Percentiles rank a stretch among this genome's conserved stretches.
phyloP scores from a whole-genome alignment of 2,797 vertebrate species.

The Notolabrus celidotus region DNA sequence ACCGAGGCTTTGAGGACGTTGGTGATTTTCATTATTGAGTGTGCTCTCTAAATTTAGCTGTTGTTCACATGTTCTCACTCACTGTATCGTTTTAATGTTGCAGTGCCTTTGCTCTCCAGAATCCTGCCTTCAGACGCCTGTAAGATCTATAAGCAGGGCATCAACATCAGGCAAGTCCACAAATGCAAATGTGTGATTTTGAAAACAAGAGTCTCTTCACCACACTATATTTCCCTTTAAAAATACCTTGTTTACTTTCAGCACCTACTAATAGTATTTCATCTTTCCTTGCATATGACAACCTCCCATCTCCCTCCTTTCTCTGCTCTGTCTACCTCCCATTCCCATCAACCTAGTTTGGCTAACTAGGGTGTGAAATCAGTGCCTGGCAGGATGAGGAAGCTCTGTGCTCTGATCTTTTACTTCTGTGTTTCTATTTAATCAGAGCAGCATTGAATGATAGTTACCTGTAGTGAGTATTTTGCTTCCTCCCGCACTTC shows the following conservation, averaged over 20 bases:
- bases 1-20: conserved; percentile 33
- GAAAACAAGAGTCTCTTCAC: not conserved
- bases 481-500: conserved; percentile 19
- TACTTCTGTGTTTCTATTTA: conserved; percentile 35
- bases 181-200: conserved; percentile 6
- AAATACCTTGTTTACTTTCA: not conserved
- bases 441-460: conserved; percentile 18
- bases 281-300: conserved; percentile 9
- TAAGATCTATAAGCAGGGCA: conserved; percentile 99
- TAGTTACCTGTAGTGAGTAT: conserved; percentile 11
- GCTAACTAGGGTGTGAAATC: conserved; percentile 72
- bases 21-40: conserved; percentile 41
- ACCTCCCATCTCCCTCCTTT: not conserved
- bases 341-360: conserved; percentile 17
- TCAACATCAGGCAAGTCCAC: conserved; percentile 95
- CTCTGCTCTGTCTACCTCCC: not conserved
- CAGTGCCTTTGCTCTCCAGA: conserved; percentile 99
- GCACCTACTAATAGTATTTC: not conserved
- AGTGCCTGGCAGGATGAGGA: conserved; percentile 25
- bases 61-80: conserved; percentile 39
- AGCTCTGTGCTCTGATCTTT: conserved; percentile 35
- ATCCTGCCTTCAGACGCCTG: conserved; percentile 99
- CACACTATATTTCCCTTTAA: not conserved
- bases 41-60: conserved; percentile 56
- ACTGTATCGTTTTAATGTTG: conserved; percentile 64